Conservation (phyloP, 2,797 vertebrate genomes). For the Rhincodon typus region DNA sequence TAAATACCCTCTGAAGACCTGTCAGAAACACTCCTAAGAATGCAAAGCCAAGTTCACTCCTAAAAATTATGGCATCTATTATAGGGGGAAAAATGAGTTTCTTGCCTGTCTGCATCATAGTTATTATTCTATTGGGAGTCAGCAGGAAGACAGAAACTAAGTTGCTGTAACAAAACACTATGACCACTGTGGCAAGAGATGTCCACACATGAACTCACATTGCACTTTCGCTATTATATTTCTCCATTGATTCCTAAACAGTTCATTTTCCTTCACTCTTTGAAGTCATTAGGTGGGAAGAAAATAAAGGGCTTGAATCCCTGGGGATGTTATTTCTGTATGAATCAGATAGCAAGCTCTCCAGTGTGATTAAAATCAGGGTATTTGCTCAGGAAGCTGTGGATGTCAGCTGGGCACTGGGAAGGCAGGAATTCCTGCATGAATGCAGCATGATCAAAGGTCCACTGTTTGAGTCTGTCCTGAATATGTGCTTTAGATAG, state of each 20-base stretch:
- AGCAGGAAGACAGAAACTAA: slow-evolving; percentile 19
- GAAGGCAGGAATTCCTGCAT: neutral
- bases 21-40: slow-evolving; percentile 44
- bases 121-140: slow-evolving; percentile 49
- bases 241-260: slow-evolving; percentile 45
- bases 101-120: slow-evolving; percentile 54
- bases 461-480: neutral
- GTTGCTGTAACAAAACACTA: slow-evolving; percentile 11
- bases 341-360: slow-evolving; percentile 40
- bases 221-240: slow-evolving; percentile 47
- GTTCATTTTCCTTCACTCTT: slow-evolving; percentile 42
- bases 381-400: slow-evolving; percentile 41
- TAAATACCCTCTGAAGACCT: slow-evolving; percentile 56
- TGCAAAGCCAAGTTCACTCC: slow-evolving; percentile 41
- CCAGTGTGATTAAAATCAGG: slow-evolving; percentile 22
- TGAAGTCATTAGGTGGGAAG: slow-evolving; percentile 47
- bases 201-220: slow-evolving; percentile 25
- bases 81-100: slow-evolving; percentile 53
- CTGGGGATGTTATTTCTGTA: slow-evolving; percentile 43
- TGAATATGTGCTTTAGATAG: slow-evolving; percentile 40
- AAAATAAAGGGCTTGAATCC: slow-evolving; percentile 44
- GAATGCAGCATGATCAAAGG: slow-evolving; percentile 22
- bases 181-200: slow-evolving; percentile 28
- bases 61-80: slow-evolving; percentile 47
- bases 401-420: slow-evolving; percentile 39